phyloP scores from a whole-genome alignment of 2,888 invertebrate species.

The Monochamus alternatus region DNA sequence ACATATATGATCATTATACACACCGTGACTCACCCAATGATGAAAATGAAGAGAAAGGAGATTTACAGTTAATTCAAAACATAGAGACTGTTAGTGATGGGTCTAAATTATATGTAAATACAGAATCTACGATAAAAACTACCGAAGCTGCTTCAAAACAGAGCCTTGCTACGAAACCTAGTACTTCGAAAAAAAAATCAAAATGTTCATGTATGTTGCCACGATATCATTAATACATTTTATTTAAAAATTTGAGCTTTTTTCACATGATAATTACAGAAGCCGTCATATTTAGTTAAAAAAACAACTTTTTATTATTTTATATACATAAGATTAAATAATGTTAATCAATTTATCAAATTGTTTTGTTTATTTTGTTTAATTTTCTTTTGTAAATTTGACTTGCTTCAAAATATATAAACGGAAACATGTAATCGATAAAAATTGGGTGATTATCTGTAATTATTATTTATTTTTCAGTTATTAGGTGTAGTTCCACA shows the following conservation, averaged over 20 bases:
- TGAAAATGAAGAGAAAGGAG: slow-evolving; percentile 19
- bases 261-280: neutral
- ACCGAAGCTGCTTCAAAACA: slow-evolving; percentile 38
- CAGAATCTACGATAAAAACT: slow-evolving; percentile 34
- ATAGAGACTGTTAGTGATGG: slow-evolving; percentile 17
- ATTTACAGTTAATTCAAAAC: slow-evolving; percentile 3
- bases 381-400: too few species aligned
- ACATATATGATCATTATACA: slow-evolving; percentile 50
- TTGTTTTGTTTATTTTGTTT: neutral
- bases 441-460: neutral
- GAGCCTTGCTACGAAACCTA: slow-evolving; percentile 28
- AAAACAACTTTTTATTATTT: too few species aligned
- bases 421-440: too few species aligned
- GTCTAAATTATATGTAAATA: slow-evolving; percentile 14
- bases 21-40: slow-evolving; percentile 36
- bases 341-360: neutral
- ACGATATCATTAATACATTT: neutral
- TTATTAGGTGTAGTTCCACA: slow-evolving; percentile 73
- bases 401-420: too few species aligned
- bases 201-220: slow-evolving; percentile 44
- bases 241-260: neutral
- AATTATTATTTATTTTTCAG: slow-evolving; percentile 68
- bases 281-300: neutral
- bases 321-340: too few species aligned
- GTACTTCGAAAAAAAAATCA: slow-evolving; percentile 40